A percentile compares a stretch with the other conserved stretches of the same genome.
phyloP scores from a whole-genome alignment of 1,140 invertebrate species.

The Teleogryllus occipitalis region DNA sequence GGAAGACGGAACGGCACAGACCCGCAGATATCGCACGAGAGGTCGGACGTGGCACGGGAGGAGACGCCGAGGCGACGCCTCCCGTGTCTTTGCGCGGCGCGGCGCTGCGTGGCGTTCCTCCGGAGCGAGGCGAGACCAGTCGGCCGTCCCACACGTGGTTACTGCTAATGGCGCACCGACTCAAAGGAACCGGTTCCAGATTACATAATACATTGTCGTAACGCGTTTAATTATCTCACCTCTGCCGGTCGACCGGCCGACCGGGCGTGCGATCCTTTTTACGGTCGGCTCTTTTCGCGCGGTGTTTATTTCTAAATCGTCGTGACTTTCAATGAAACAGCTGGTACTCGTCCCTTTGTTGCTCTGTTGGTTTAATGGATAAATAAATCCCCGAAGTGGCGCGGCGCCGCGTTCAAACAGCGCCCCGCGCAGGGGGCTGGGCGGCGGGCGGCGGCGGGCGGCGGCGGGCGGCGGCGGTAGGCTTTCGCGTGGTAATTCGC shows the following conservation, averaged over 20 bases:
- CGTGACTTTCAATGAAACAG: not conserved
- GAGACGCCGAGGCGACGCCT: too few species aligned
- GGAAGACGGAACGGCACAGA: too few species aligned
- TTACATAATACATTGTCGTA: not conserved
- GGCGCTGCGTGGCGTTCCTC: not conserved
- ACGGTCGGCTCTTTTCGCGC: not conserved
- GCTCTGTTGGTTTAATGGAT: not conserved
- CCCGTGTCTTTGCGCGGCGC: too few species aligned
- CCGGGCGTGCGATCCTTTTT: not conserved
- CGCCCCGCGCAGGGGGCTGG: too few species aligned
- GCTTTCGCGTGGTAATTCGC: not conserved
- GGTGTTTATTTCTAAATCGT: not conserved
- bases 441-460: too few species aligned
- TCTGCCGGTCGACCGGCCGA: not conserved
- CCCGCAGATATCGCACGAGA: too few species aligned
- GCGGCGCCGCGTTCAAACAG: too few species aligned
- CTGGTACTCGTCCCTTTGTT: not conserved
- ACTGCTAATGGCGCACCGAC: not conserved
- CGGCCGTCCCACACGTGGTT: not conserved
- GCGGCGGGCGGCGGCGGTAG: too few species aligned
- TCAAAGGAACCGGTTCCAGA: not conserved
- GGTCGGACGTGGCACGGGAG: too few species aligned
- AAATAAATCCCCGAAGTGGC: not conserved
- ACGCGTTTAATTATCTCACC: conserved; percentile 4
- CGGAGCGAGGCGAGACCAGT: not conserved